Evolutionary conservation across 2,113 vertebrate species (phyloP), one percentile per base, ranked within the genome.

Genomic region (Chaetodon trifascialis): DNA sequence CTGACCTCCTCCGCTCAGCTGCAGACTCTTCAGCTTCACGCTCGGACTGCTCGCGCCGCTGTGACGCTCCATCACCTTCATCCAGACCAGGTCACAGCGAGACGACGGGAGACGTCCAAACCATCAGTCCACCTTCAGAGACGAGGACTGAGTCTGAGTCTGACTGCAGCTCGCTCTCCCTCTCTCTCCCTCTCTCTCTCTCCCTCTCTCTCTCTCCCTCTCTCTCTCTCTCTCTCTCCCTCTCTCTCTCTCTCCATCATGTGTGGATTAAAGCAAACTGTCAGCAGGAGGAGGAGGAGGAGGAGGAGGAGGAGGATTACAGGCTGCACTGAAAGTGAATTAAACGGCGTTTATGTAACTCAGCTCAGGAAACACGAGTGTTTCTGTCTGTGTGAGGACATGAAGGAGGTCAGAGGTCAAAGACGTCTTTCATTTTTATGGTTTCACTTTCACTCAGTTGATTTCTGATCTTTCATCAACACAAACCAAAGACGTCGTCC

Each of bases 1-100:
- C 79, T 83, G 67, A 89, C 87, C 84, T 83, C n/a, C 34, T 38
- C 70, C 36, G 30, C 81, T 25, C 42, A 49, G 76, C 59, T 86
- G 76, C 76, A 80, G 68, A 56, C 58, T 83, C 62, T 82, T 56
- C 58, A 71, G 52, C 79, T 78, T 78, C 59, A 71, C 21, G 6
- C 40, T 59, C 11, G 79, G 75, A 58, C 82, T 73, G 62, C 4
- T 63, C 17, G 11, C 40, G 51, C 21, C 21, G 47, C 65, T 63
- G 11, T 7, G 21, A 80, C 44, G 44, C 72, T 81, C 87, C 25
- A 19, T 78, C 87, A 74, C 47, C 70, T 11, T 14, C 36, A 46
- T 55, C 25, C 60, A 23, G 14, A 21, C 8, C 7, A 36, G 36
- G 9, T 36, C 9, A 19, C 19, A 51, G 40, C 3, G 60, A 42